phyloP scores from a whole-genome alignment of 2,113 vertebrate species.

The Promerops cafer region DNA sequence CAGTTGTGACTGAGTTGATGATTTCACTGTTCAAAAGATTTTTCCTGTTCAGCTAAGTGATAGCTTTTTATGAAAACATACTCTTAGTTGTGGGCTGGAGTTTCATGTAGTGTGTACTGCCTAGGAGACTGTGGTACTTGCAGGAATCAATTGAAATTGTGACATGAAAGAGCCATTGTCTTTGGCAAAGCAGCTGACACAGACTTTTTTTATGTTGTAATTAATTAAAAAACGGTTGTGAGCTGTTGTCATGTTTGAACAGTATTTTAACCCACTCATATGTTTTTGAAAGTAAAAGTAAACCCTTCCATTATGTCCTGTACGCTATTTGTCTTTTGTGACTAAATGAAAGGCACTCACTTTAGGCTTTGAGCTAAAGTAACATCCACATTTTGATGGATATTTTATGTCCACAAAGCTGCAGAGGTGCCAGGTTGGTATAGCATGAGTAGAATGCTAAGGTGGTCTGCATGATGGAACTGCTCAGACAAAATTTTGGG shows the following conservation, averaged over 20 bases:
- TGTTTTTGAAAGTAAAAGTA: background rate
- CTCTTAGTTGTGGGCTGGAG: background rate
- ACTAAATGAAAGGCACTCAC: background rate
- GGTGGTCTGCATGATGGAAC: background rate
- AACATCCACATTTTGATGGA: background rate
- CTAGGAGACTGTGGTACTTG: background rate
- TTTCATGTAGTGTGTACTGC: background rate
- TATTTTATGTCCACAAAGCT: background rate
- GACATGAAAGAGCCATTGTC: constrained; percentile 53
- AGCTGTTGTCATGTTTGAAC: background rate
- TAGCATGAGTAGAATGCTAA: background rate
- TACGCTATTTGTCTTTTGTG: background rate
- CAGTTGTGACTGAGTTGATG: background rate
- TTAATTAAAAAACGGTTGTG: background rate
- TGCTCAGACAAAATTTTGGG: background rate
- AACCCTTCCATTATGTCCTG: background rate
- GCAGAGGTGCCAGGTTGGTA: background rate
- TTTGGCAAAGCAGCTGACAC: constrained; percentile 13
- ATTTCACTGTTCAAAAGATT: background rate
- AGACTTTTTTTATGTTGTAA: background rate
- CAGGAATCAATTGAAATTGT: background rate
- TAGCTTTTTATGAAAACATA: background rate
- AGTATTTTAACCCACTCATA: background rate
- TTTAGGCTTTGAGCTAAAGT: background rate
- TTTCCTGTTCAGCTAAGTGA: background rate